These are phyloP conservation scores for Volucella inanis DNA, from an alignment of 2,888 invertebrate species.

Conservation along the genomic window DNA sequence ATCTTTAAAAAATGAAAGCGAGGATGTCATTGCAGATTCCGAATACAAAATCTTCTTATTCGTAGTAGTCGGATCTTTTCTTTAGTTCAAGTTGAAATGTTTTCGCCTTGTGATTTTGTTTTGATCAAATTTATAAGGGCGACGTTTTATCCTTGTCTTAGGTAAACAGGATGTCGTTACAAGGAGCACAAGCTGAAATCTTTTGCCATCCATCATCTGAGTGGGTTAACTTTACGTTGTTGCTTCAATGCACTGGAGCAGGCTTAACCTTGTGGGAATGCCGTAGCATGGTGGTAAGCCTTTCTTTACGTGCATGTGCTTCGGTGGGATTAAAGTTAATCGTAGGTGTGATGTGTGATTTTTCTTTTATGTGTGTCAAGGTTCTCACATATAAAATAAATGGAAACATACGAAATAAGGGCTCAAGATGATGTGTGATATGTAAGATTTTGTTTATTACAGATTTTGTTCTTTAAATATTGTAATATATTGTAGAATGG, in stretches of 20 bases:
- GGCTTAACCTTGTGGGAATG: slow-evolving; percentile 8
- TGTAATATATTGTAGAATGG: slow-evolving; percentile 6
- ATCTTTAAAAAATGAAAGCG: slow-evolving; percentile 19
- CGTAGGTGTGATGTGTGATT: slow-evolving; percentile 18
- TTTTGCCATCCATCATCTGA: slow-evolving; percentile 28
- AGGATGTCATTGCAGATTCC: slow-evolving; percentile 34
- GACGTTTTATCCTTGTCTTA: not conserved
- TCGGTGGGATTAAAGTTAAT: slow-evolving; percentile 29
- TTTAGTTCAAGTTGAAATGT: slow-evolving; percentile 14
- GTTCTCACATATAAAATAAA: slow-evolving; percentile 15
- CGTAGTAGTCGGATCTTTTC: slow-evolving; percentile 48
- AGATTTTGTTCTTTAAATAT: slow-evolving; percentile 6
- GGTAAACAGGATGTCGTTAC: slow-evolving; percentile 5
- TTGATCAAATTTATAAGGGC: slow-evolving; percentile 30
- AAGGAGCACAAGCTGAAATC: slow-evolving; percentile 13
- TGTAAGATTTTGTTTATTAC: not conserved
- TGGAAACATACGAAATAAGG: not conserved
- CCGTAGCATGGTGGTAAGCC: not conserved
- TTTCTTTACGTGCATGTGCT: not conserved
- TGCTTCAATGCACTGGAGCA: not conserved
- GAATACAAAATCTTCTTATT: slow-evolving; percentile 30
- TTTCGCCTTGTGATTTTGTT: slow-evolving; percentile 42
- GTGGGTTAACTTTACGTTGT: slow-evolving; percentile 17
- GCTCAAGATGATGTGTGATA: slow-evolving; percentile 13
- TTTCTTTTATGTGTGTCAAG: slow-evolving; percentile 38